Conservation (phyloP, 1,140 invertebrate species). For the Leptinotarsa texana region DNA sequence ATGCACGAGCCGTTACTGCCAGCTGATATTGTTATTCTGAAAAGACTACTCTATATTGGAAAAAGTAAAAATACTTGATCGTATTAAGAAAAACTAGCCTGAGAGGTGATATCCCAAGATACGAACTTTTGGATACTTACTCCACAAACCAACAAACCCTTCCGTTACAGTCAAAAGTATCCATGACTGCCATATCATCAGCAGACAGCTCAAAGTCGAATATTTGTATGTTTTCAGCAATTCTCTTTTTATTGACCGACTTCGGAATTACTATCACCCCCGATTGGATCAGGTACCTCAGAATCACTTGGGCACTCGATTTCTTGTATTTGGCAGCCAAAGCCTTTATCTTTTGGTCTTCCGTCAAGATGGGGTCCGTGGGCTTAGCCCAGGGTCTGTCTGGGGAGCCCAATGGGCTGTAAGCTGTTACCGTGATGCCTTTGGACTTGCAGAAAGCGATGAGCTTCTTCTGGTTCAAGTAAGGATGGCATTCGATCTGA, state of each 20-base stretch:
- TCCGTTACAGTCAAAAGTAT: conserved; percentile 47
- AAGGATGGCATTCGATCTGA: conserved; percentile 84
- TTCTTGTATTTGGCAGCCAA: conserved; percentile 46
- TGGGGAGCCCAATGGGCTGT: conserved; percentile 77
- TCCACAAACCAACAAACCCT: conserved; percentile 45
- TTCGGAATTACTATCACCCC: conserved; percentile 45
- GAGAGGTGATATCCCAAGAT: too few species aligned
- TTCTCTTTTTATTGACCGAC: conserved; percentile 44
- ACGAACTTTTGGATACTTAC: conserved; percentile 38
- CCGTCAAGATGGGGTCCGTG: conserved; percentile 61
- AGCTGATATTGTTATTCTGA: too few species aligned
- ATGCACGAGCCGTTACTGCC: too few species aligned
- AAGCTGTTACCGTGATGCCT: conserved; percentile 76
- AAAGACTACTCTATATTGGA: too few species aligned
- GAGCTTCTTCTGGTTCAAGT: conserved; percentile 79
- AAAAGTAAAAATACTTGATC: too few species aligned
- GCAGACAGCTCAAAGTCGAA: conserved; percentile 44
- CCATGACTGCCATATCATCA: conserved; percentile 41
- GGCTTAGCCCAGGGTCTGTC: conserved; percentile 70
- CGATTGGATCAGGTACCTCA: conserved; percentile 43
- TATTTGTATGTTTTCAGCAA: conserved; percentile 45
- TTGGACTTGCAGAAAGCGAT: conserved; percentile 71
- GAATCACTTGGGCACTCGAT: conserved; percentile 44
- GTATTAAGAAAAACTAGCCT: too few species aligned
- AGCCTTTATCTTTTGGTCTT: conserved; percentile 63